Evolutionary conservation across 2,888 invertebrate species (phyloP), one percentile per base, ranked within the genome.

Genomic region (Synanthedon andrenaeformis): DNA sequence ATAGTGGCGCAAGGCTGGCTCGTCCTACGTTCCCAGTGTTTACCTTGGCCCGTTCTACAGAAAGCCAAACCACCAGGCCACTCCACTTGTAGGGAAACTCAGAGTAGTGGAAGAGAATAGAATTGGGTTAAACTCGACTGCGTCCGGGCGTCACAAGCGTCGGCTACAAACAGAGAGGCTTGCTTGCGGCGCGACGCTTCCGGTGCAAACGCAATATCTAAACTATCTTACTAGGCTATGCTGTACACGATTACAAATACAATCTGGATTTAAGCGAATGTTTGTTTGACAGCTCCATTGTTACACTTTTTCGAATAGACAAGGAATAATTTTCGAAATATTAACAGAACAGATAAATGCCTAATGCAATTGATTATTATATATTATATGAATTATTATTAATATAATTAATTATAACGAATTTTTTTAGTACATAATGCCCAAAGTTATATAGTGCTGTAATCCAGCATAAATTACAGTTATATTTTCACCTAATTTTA

Each of bases 71-170:
- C 62, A 64, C 56, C 53, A 58, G 57, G 54, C 48, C 52, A 51
- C 56, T 55, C 51, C 57, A 59, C 58, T 59, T 57, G 55, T 60
- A 35, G 35, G 35, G 35, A 35, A 35, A 35, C 10, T 35, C 66
- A 13, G 58, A 63, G 62, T 55, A 68, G 10, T 35, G 35, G 58
- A 63, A 65, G 62, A 65, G 62, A 67, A 65, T 64, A 63, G 69
- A 79, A 80, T 79, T 78, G 71, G 80, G 81, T 79, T 80, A 79
- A 79, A 79, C 76, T 76, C 56, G 53, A 42, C 49, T 14, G 57
- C 55, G 42, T 55, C 58, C 53, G 55, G 35, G 55, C 58, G 45
- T 41, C 50, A 35, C 35, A 8, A 35, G 35, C 35, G 35, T 35
- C 35, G 10, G 35, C 35, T 10, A 35, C 35, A 35, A 35, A 10